phyloP scores from a whole-genome alignment of 2,888 invertebrate genomes.

The Digitonthophagus gazella region DNA sequence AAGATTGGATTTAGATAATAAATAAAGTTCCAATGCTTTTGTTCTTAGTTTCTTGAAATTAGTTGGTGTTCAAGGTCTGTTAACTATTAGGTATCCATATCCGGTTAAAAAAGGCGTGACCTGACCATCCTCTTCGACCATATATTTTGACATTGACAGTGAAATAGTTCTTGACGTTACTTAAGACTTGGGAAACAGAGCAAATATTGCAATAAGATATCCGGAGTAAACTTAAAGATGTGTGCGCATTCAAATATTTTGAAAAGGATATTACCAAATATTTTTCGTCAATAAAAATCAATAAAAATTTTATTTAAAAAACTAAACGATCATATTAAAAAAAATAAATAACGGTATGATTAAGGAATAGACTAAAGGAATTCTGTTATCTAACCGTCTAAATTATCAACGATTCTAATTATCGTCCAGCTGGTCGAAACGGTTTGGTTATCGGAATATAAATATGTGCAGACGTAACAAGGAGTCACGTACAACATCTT shows the following conservation, averaged over 20 bases:
- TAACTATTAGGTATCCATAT: neutral
- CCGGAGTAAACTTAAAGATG: too few relatives aligned
- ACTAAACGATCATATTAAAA: neutral
- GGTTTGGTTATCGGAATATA: neutral
- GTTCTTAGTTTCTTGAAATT: too few relatives aligned
- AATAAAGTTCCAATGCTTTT: too few relatives aligned
- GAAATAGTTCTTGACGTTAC: neutral
- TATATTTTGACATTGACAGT: neutral
- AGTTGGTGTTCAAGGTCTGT: too few relatives aligned
- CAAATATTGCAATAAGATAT: neutral
- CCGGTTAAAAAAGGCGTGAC: neutral
- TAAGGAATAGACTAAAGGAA: neutral
- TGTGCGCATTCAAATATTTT: neutral
- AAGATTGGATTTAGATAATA: too few relatives aligned
- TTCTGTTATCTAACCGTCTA: neutral
- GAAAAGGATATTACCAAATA: too few relatives aligned
- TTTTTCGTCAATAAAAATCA: too few relatives aligned
- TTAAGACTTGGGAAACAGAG: too few relatives aligned
- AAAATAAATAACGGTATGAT: neutral
- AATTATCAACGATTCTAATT: neutral
- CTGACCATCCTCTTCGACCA: neutral
- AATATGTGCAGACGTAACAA: neutral
- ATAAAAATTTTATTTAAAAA: too few relatives aligned
- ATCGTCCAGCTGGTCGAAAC: neutral
- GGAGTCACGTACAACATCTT: neutral